Evolutionary conservation across 2,888 invertebrate genomes (phyloP).

Genomic region (Biston stratarius): DNA sequence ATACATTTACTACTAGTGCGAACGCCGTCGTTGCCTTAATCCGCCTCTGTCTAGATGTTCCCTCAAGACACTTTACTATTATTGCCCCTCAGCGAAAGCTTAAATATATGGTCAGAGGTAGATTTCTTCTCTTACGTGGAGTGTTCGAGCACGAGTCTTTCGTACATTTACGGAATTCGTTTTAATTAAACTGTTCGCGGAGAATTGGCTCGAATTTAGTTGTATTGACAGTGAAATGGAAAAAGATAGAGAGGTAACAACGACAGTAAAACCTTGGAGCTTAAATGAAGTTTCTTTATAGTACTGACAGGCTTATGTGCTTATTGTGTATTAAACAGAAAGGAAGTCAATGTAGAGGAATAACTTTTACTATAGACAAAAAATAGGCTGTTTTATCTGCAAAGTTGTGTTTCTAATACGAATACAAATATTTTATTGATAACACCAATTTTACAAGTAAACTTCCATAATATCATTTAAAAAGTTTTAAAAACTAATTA

Average conservation of each 20-base stretch:
- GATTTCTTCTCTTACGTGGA: constrained; percentile 56
- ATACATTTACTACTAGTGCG: neutral
- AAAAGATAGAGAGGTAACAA: neutral
- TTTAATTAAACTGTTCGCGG: constrained; percentile 56
- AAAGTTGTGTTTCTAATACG: too few relatives aligned
- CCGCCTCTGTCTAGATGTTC: constrained; percentile 55
- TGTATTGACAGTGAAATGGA: constrained; percentile 1
- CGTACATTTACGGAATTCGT: constrained; percentile 42
- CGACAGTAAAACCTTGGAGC: neutral
- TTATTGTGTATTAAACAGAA: too few relatives aligned
- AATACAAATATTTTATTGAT: too few relatives aligned
- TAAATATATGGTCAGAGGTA: constrained; percentile 67
- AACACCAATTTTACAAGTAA: too few relatives aligned
- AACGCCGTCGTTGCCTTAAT: constrained; percentile 28
- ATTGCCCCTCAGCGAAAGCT: constrained; percentile 67
- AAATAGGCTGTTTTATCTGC: too few relatives aligned
- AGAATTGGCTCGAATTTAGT: constrained; percentile 8
- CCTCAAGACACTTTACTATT: constrained; percentile 74
- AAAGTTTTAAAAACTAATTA: too few relatives aligned
- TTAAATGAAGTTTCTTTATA: too few relatives aligned
- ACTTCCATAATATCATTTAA: too few relatives aligned
- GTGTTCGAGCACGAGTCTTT: constrained; percentile 43
- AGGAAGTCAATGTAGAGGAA: too few relatives aligned
- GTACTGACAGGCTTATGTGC: too few relatives aligned
- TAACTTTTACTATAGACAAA: too few relatives aligned